Evolutionary conservation across 2,888 invertebrate genomes (phyloP).

Genomic region (Dinocampus coccinellae): DNA sequence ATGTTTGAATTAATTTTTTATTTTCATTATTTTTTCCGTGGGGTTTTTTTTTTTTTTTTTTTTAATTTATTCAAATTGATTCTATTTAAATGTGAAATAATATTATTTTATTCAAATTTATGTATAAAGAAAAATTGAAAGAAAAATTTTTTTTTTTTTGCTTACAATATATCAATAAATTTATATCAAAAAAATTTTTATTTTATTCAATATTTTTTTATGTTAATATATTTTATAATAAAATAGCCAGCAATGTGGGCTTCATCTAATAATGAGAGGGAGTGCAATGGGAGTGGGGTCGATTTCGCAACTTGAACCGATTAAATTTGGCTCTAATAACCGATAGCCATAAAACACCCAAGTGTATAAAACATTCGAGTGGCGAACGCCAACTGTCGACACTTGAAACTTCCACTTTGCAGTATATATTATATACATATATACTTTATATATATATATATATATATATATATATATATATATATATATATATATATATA

Average conservation of each 20-base stretch:
- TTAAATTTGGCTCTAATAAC: slow-evolving; percentile 44
- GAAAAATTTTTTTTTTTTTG: too few species aligned
- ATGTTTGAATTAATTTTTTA: background rate
- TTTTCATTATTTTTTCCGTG: background rate
- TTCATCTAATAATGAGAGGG: background rate
- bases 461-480: background rate
- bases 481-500: background rate
- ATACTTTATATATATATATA: background rate
- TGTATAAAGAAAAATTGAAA: too few species aligned
- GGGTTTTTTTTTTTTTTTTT: background rate
- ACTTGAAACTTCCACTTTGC: slow-evolving; percentile 52
- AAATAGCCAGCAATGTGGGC: slow-evolving; percentile 1
- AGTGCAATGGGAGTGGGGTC: too few species aligned
- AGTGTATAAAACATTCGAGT: slow-evolving; percentile 56
- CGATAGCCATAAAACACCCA: slow-evolving; percentile 32
- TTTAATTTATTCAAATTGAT: background rate
- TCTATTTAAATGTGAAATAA: too few species aligned
- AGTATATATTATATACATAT: background rate
- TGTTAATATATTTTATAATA: background rate
- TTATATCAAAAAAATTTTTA: too few species aligned
- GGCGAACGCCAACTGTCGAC: slow-evolving; percentile 68
- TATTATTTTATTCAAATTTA: too few species aligned
- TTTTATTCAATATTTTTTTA: background rate
- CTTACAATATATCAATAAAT: too few species aligned
- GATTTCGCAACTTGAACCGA: slow-evolving; percentile 41